Percentiles rank a stretch among this genome's conserved stretches.
These are phyloP conservation scores for Chloropsis hardwickii DNA, from an alignment of 2,113 vertebrate genomes.

Conservation along the genomic window DNA sequence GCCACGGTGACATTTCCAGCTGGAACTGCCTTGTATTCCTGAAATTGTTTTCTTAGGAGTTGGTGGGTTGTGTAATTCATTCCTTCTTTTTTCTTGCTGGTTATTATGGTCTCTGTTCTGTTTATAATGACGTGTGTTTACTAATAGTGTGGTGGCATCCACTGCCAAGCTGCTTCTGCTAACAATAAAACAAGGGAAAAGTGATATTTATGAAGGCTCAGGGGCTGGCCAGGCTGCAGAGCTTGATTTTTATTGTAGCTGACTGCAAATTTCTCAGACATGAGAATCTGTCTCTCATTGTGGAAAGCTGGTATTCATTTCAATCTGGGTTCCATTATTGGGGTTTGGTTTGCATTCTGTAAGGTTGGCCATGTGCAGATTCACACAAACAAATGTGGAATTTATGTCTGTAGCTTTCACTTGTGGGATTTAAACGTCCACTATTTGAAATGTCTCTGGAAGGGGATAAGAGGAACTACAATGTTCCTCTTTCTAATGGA, in stretches of 20 bases:
- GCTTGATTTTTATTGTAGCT: constrained; percentile 59
- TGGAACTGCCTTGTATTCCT: neutral
- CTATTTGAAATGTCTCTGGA: constrained; percentile 39
- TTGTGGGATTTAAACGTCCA: constrained; percentile 42
- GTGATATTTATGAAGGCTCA: constrained; percentile 34
- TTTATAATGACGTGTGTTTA: constrained; percentile 55
- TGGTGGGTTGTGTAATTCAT: neutral
- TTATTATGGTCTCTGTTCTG: constrained; percentile 9
- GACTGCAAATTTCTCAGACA: constrained; percentile 51
- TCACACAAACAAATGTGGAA: constrained; percentile 54
- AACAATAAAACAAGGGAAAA: constrained; percentile 49
- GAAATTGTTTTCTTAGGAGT: neutral
- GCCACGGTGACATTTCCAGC: neutral
- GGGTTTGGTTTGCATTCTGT: constrained; percentile 46
- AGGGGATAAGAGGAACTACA: constrained; percentile 8
- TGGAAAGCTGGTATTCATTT: constrained; percentile 57
- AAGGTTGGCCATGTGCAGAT: constrained; percentile 34
- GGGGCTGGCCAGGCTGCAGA: neutral
- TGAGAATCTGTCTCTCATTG: constrained; percentile 53
- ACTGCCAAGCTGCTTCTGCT: constrained; percentile 46
- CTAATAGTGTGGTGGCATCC: constrained; percentile 50
- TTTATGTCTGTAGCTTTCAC: constrained; percentile 44
- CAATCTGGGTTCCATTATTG: constrained; percentile 52
- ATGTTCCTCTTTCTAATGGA: neutral
- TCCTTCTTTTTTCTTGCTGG: neutral